Base-by-base conservation (phyloP, 2,797 vertebrate genomes). In the Anas bahamensis region DNA sequence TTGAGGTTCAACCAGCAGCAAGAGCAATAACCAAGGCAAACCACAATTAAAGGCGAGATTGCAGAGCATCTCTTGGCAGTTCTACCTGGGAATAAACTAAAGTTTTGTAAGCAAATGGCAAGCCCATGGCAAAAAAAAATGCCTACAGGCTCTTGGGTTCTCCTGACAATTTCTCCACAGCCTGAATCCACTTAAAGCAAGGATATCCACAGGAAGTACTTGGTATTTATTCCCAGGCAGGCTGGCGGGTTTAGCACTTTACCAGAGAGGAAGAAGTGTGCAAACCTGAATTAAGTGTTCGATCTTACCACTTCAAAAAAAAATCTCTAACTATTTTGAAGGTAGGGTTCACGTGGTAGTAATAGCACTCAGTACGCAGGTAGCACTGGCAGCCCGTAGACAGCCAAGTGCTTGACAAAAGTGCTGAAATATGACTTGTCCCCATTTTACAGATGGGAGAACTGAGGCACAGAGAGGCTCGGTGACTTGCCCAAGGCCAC, bases 401-500 rank as follows among this genome's bases (percentile, higher is more conserved):
- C 7, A 55, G 88, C 72, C 65, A 63, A 94, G 77, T 37, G 91
- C 91, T 93, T 65, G 59, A 74, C 70, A 85, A 83, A 96, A 96
- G 94, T 95, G 91, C 92, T 92, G 56, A 35, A 16, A 86, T 94
- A 97, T 86, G 88, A 93, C 93, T 96, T 93, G 86, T 94, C 88
- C 94, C 95, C 90, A 92, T 94, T 95, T 96, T 94, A 95, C 91
- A 94, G 93, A 93, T 88, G 90, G 95, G 95, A 92, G 94, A 96
- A 93, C 95, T 95, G 95, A 95, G 96, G 93, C 92, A 94, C 79
- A 94, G 86, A 92, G 84, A 93, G 89, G 93, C 90, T 15, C 44
- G 94, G 95, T 95, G 93, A 88, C 94, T 95, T 95, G 93, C 95
- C 95, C 96, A 95, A 95, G 94, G 94, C 94, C 95, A 96, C 93